Base-by-base conservation (phyloP, 2,113 vertebrate species). In the Gracilinanus agilis region DNA sequence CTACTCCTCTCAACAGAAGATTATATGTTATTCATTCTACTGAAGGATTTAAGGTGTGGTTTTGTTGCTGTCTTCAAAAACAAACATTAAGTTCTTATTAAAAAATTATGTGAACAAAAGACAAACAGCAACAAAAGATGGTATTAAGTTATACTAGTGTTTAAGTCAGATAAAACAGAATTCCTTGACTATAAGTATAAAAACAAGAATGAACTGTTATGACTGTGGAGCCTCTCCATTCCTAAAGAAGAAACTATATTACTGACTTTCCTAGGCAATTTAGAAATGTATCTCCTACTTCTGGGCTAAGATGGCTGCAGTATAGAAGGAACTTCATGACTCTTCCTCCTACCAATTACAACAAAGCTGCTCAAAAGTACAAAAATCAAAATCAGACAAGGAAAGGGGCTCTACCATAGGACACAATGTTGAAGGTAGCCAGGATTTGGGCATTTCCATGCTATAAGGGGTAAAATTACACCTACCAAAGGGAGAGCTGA, bases 161-260 rank as follows among this genome's bases (percentile, higher is more conserved):
- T n/a, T 7, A 44, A n/a, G 24, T 2, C 40, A 75, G 44, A 8
- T 44, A 16, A 91, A 44, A 92, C 91, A 90, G 53, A 88, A 94
- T 92, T 93, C 54, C 89, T 90, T 93, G 34, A 88, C 67, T 83
- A 19, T 90, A 83, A 53, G 27, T 44, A 92, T 53, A 55, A 90
- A 23, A 96, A 55, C 19, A 61, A 54, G 24, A 88, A 88, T 19
- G 3, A 0, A 3, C 9, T 29, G 56, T 83, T 54, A 19, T 5
- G 88, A 44, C 3, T 58, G 2, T 54, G n/a, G 54, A 90, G 44
- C 2, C 2, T 3, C 2, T 88, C 93, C 89, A 61, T 75, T 44
- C 23, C 13, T 92, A 61, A 91, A 90, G 83, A 75, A 54, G 55
- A 95, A 25, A 92, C 92, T 12, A 91, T 24, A 24, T 29, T 67